A percentile compares a stretch with the other conserved stretches of the same genome.
phyloP scores from a whole-genome alignment of 2,797 vertebrate species.

The Syngnathus acus region DNA sequence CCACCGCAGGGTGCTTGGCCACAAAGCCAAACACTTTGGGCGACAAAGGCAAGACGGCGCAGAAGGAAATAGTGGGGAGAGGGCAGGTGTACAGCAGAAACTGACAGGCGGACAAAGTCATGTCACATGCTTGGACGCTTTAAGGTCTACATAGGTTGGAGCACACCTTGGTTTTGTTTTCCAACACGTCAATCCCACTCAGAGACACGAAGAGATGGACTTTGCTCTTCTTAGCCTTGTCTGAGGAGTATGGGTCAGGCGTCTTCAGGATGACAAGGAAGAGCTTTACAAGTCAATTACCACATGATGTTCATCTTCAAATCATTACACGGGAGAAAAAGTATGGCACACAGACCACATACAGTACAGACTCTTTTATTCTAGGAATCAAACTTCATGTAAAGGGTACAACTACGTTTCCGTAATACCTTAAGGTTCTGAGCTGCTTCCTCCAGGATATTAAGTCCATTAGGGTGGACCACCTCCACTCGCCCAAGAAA shows the following conservation, averaged over 20 bases:
- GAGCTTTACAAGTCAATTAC: background rate
- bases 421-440: conserved; percentile 51
- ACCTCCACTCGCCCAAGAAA: conserved; percentile 67
- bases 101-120: conserved; percentile 32
- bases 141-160: background rate
- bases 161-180: conserved; percentile 69
- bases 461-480: conserved; percentile 47
- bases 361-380: background rate
- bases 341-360: background rate
- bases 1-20: conserved; percentile 57
- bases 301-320: background rate
- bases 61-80: conserved; percentile 65
- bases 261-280: conserved; percentile 33
- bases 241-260: conserved; percentile 25
- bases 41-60: conserved; percentile 55
- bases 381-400: background rate
- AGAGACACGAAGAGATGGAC: conserved; percentile 61
- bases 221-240: conserved; percentile 62
- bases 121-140: background rate
- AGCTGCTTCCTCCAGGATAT: conserved; percentile 57
- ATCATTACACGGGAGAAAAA: background rate
- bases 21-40: conserved; percentile 69
- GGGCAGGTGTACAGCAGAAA: conserved; percentile 67
- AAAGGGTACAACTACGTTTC: background rate
- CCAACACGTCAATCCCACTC: conserved; percentile 66